Evolutionary conservation across 2,797 vertebrate species (phyloP), one percentile per base, ranked within the genome.

Genomic region (Bovichtus variegatus): DNA sequence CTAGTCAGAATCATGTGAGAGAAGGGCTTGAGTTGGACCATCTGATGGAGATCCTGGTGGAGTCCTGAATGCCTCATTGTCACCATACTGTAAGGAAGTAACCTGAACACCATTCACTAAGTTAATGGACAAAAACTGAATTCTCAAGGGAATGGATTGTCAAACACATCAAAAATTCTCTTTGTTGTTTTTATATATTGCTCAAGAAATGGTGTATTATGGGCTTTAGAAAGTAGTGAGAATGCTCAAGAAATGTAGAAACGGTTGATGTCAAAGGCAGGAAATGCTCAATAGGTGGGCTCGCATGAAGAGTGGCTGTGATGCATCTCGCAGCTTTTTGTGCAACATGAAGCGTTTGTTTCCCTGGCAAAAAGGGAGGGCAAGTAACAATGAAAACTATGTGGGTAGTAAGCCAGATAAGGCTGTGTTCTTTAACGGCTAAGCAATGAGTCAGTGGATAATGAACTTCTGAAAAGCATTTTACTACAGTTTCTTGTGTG

Each of bases 1-100:
- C 71, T 1, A 29, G 38, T 76, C 92, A 84, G 51, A 82, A 21
- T 76, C 82, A 59, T 6, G 40, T n/a, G 2, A 93, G 91, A 82
- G 95, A 96, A 4, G 89, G 91, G 60, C 93, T 94, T 13, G 96
- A 96, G 69, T 87, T 96, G 1, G 95, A 96, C 15, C 95, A 95
- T 58, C 93, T 96, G 61, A 94, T 96, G 94, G 95, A 96, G 86
- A 94, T 96, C 44, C 89, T 97, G 47, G 92, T 96, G 46, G 93
- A 95, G 27, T 95, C 95, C 46, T 97, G 81, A 93, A 46, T 2
- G 1, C 9, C 18, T 47, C n/a, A 5, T 9, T 19, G 16, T 41
- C 44, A 41, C 43, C 21, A 46, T 10, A 25, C 54, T n/a, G 18
- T 38, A n/a, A 68, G 1, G 23, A 76, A 71, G 13, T 40, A 16